Conservation (phyloP, 1,140 invertebrate genomes). For the Cepaea nemoralis region DNA sequence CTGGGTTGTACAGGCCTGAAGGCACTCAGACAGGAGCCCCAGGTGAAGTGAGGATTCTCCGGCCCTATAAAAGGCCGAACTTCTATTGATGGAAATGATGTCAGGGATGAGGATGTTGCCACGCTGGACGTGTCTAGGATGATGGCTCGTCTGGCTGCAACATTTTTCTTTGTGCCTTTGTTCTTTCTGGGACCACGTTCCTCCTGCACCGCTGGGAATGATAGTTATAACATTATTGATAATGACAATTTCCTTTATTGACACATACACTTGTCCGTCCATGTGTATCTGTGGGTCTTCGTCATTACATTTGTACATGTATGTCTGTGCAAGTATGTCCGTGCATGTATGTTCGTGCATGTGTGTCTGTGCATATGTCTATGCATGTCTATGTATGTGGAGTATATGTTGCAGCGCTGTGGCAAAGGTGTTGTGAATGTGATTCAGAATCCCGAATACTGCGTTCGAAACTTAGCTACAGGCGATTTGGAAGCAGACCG, state of each 20-base stretch:
- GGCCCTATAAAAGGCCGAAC: not conserved
- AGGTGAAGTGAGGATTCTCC: not conserved
- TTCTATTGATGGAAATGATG: not conserved
- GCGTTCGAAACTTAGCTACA: no score
- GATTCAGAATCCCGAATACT: no score
- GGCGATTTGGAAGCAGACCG: no score
- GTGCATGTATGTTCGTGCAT: no score
- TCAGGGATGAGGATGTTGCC: not conserved
- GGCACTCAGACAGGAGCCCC: constrained; percentile 31
- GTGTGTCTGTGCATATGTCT: no score
- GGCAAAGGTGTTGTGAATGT: no score
- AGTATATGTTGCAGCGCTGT: no score
- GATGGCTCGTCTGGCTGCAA: not conserved
- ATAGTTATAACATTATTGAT: not conserved
- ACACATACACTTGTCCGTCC: not conserved
- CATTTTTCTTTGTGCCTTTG: constrained; percentile 45
- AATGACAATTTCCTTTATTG: not conserved
- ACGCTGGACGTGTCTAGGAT: not conserved
- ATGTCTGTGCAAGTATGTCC: constrained; percentile 1
- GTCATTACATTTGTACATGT: not conserved
- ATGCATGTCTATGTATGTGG: no score
- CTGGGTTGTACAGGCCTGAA: constrained; percentile 45
- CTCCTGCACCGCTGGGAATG: constrained; percentile 43
- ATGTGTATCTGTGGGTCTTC: not conserved
- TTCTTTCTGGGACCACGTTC: constrained; percentile 48